These are phyloP conservation scores for Chaitophorus viminalis DNA, from an alignment of 2,888 invertebrate species.

Conservation along the genomic window DNA sequence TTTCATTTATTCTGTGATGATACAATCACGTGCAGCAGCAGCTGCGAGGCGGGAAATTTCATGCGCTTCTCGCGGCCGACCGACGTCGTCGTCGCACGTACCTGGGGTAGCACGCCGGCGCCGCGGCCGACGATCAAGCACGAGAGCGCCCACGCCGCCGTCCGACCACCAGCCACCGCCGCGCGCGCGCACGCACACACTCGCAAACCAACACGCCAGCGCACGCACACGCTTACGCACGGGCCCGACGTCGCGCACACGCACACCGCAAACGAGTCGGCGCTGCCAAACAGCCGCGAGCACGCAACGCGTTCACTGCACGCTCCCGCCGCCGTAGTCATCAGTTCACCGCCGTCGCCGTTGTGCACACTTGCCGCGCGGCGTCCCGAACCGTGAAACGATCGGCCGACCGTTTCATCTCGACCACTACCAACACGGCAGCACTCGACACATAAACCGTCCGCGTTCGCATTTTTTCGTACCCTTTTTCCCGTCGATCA, in stretches of 20 bases:
- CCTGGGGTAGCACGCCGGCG: background rate
- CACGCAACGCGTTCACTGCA: slow-evolving; percentile 32
- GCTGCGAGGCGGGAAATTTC: slow-evolving; percentile 7
- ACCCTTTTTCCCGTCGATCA: too few relatives aligned
- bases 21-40: too few relatives aligned
- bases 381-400: too few relatives aligned
- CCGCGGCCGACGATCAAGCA: background rate
- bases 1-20: too few relatives aligned
- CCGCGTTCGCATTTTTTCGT: too few relatives aligned
- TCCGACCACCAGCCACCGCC: background rate
- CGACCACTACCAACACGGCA: too few relatives aligned
- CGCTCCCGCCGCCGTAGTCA: background rate
- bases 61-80: background rate
- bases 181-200: background rate
- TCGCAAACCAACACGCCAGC: background rate
- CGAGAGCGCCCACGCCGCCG: slow-evolving; percentile 23
- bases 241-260: background rate
- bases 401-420: too few relatives aligned
- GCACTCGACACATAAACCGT: too few relatives aligned
- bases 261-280: slow-evolving; percentile 29
- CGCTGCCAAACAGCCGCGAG: slow-evolving; percentile 47
- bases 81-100: background rate
- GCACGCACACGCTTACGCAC: background rate
- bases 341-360: background rate
- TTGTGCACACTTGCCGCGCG: too few relatives aligned